Conservation (phyloP, 2,113 vertebrate genomes). For the Grammomys surdaster region DNA sequence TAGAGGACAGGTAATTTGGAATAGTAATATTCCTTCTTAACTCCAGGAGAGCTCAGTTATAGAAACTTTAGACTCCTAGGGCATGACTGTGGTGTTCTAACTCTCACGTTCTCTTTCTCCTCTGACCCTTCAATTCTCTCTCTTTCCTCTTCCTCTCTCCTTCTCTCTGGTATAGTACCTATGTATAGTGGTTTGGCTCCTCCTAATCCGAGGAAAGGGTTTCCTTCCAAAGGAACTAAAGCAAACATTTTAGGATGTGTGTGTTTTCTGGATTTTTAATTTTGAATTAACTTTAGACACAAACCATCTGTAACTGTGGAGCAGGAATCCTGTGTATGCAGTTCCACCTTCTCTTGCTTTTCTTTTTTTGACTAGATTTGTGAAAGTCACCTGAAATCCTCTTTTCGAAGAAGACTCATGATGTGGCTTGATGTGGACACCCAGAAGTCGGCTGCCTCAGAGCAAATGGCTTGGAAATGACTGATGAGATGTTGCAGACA, state of each 20-base stretch:
- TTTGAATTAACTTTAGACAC: conserved; percentile 43
- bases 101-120: not conserved
- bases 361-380: not conserved
- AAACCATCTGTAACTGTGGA: not conserved
- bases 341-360: not conserved
- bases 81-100: not conserved
- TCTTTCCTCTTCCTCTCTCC: not conserved
- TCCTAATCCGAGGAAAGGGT: not conserved
- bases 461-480: conserved; percentile 1
- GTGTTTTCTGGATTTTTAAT: not conserved
- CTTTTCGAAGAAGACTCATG: not conserved
- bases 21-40: conserved; percentile 19
- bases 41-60: not conserved
- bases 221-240: conserved; percentile 5
- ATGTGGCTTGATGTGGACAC: not conserved
- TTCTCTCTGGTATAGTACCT: not conserved
- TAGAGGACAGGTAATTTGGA: not conserved
- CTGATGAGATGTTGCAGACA: not conserved
- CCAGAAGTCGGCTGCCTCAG: not conserved
- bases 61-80: not conserved
- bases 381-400: conserved; percentile 22
- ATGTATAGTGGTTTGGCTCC: not conserved
- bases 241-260: not conserved
- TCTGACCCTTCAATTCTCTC: accelerated
- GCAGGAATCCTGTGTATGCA: not conserved